A percentile compares a stretch with the other conserved stretches of the same genome.
Conservation (phyloP, 1,140 invertebrate species). For the Pseudachorutes palmiensis region DNA sequence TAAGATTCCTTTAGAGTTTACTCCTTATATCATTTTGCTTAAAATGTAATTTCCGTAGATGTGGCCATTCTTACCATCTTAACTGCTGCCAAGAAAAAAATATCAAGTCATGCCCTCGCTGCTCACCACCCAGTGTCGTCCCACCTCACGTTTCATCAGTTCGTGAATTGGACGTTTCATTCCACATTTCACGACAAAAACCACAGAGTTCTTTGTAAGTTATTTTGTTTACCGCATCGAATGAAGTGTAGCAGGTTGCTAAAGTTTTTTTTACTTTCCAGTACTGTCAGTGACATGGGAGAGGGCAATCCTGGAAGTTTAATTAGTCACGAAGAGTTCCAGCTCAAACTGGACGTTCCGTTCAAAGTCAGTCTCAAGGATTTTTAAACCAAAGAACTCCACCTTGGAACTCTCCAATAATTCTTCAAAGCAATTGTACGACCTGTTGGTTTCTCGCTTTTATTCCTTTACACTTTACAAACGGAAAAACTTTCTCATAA, state of each 20-base stretch:
- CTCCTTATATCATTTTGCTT: not conserved
- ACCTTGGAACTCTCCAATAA: too few species aligned
- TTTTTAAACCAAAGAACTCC: slow-evolving; percentile 4
- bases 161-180: slow-evolving; percentile 20
- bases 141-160: slow-evolving; percentile 1
- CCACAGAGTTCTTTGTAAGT: not conserved
- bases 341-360: slow-evolving; percentile 33
- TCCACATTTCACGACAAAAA: slow-evolving; percentile 18
- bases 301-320: slow-evolving; percentile 18
- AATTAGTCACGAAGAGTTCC: slow-evolving; percentile 34
- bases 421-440: too few species aligned
- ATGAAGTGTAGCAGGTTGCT: too few species aligned
- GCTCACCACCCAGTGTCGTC: slow-evolving; percentile 20
- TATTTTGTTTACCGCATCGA: not conserved
- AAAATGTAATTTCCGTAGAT: slow-evolving; percentile 21
- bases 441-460: too few species aligned
- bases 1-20: slow-evolving; percentile 14
- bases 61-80: slow-evolving; percentile 38
- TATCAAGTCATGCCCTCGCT: slow-evolving; percentile 33
- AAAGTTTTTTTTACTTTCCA: too few species aligned
- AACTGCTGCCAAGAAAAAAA: slow-evolving; percentile 35
- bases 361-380: slow-evolving; percentile 26
- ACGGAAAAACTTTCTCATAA: too few species aligned
- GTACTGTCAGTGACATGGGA: not conserved
- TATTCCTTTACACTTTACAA: too few species aligned